Evolutionary conservation across 2,888 invertebrate species (phyloP).

Genomic region (Microchrysa polita): DNA sequence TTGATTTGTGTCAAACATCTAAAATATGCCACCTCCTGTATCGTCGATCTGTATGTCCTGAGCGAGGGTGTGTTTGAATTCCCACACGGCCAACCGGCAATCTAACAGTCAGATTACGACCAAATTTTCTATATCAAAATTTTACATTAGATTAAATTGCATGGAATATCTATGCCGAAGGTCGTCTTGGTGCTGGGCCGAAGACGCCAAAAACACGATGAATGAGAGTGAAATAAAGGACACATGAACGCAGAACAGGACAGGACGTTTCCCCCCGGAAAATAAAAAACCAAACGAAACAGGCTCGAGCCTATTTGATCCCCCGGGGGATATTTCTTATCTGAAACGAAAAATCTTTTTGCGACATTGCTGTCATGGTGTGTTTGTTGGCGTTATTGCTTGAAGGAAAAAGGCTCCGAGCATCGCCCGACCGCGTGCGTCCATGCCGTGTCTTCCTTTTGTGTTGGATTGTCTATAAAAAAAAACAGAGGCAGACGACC

Average conservation of each 20-base stretch:
- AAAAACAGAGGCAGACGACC: no score
- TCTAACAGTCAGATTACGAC: constrained; percentile 22
- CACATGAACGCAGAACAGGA: no score
- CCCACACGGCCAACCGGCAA: no score
- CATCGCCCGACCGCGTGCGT: neutral
- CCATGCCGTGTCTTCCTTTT: neutral
- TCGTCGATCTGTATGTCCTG: no score
- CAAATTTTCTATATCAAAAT: constrained; percentile 38
- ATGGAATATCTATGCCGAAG: constrained; percentile 22
- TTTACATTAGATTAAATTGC: constrained; percentile 38
- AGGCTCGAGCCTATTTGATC: neutral
- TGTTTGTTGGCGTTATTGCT: constrained; percentile 25
- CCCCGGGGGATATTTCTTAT: constrained; percentile 15
- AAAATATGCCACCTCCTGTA: neutral
- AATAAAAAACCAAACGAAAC: constrained; percentile 2
- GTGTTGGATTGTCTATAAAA: constrained; percentile 2
- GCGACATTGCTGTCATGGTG: constrained; percentile 16
- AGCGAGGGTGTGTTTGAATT: no score
- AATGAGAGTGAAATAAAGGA: neutral
- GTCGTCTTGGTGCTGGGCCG: neutral
- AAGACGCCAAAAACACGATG: no score
- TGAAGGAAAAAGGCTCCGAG: neutral
- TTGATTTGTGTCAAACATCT: neutral
- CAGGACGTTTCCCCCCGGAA: neutral
- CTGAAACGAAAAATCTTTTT: constrained; percentile 4